Conservation (phyloP, 2,888 invertebrate genomes). For the Synanthedon formicaeformis region DNA sequence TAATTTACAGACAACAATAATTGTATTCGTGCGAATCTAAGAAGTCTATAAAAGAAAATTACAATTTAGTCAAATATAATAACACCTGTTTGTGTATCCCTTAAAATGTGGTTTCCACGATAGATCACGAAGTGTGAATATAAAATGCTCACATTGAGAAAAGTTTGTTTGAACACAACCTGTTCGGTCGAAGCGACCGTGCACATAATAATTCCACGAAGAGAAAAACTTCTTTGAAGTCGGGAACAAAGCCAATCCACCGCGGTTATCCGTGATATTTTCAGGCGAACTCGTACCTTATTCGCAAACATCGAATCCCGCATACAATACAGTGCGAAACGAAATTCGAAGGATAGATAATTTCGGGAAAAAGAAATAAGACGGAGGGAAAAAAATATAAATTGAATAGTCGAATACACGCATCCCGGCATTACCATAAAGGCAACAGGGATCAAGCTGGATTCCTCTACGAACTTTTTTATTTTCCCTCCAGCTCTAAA, state of each 20-base stretch:
- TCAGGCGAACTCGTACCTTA: slow-evolving; percentile 61
- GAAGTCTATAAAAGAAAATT: too few species aligned
- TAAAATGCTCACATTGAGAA: slow-evolving; percentile 5
- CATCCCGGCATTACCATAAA: slow-evolving; percentile 70
- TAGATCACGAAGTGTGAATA: too few species aligned
- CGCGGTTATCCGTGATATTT: slow-evolving; percentile 67
- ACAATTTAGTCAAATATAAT: too few species aligned
- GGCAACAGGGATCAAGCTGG: slow-evolving; percentile 68
- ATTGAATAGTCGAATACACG: slow-evolving; percentile 71
- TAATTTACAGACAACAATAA: too few species aligned
- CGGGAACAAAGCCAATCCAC: slow-evolving; percentile 65
- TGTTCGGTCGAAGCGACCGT: slow-evolving; percentile 33
- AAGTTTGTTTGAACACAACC: slow-evolving; percentile 25
- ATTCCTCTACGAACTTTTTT: slow-evolving; percentile 71
- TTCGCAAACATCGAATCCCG: slow-evolving; percentile 66
- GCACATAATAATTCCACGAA: slow-evolving; percentile 53
- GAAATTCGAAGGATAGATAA: slow-evolving; percentile 70
- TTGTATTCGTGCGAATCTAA: too few species aligned
- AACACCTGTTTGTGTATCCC: too few species aligned
- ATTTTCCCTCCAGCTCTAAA: slow-evolving; percentile 71
- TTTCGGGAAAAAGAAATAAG: slow-evolving; percentile 66
- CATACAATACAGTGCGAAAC: slow-evolving; percentile 70
- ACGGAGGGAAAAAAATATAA: slow-evolving; percentile 65
- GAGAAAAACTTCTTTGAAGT: slow-evolving; percentile 67
- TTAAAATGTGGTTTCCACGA: too few species aligned